Evolutionary conservation across 1,140 invertebrate genomes (phyloP).

Genomic region (Drosophila obscura): DNA sequence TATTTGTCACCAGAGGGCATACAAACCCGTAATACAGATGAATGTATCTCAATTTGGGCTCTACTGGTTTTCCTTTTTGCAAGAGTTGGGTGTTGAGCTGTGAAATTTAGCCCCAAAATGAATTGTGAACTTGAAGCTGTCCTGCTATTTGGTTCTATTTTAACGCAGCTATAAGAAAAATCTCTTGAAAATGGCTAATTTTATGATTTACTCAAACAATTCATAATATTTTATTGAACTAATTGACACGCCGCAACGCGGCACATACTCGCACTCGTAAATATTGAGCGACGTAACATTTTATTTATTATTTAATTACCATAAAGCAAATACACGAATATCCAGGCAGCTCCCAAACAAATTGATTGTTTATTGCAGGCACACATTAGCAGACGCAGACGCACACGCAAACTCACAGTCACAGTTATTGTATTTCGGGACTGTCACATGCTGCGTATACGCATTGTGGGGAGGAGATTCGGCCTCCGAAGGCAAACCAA

Average conservation of each 20-base stretch:
- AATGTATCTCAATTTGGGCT: conserved; percentile 53
- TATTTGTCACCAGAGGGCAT: conserved; percentile 76
- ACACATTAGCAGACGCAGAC: conserved; percentile 67
- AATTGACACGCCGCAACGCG: conserved; percentile 64
- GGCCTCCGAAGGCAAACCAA: conserved; percentile 22
- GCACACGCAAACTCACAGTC: conserved; percentile 23
- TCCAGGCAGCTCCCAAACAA: conserved; percentile 54
- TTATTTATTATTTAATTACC: conserved; percentile 80
- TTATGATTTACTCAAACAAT: conserved; percentile 29
- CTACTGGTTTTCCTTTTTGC: conserved; percentile 22
- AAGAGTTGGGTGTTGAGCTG: conserved; percentile 46
- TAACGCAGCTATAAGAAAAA: not conserved
- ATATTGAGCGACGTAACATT: conserved; percentile 36
- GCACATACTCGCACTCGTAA: conserved; percentile 35
- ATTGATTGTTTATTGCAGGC: conserved; percentile 78
- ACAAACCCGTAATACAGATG: conserved; percentile 26
- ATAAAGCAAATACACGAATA: conserved; percentile 56
- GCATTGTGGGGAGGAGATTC: conserved; percentile 36
- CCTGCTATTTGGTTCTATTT: too few relatives aligned
- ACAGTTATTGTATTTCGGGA: conserved; percentile 57
- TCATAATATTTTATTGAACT: conserved; percentile 57
- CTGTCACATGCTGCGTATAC: conserved; percentile 64
- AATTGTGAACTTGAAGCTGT: conserved; percentile 16
- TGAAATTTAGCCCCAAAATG: conserved; percentile 25
- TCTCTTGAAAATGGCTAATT: not conserved